Percentiles rank a stretch among this genome's conserved stretches.
These are phyloP conservation scores for Tolmerus cingulatus DNA, from an alignment of 2,888 invertebrate species.

Conservation along the genomic window DNA sequence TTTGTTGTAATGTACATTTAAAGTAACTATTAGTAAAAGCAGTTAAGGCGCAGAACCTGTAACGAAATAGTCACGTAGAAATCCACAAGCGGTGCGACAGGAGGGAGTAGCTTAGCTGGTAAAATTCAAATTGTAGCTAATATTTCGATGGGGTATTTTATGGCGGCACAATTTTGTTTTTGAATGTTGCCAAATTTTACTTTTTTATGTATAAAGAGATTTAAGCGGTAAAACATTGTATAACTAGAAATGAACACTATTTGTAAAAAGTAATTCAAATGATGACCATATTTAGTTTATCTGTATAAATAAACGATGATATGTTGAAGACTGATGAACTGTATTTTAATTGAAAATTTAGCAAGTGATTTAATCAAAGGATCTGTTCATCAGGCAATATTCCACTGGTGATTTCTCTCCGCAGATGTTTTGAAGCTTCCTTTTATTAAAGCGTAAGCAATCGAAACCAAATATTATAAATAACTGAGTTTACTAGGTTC, in stretches of 20 bases:
- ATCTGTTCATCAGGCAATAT: no score
- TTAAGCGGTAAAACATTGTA: not conserved
- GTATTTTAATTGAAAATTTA: not conserved
- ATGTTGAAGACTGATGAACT: constrained; percentile 32
- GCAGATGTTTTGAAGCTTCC: no score
- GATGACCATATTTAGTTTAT: constrained; percentile 27
- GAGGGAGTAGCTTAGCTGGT: not conserved
- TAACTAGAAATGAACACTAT: not conserved
- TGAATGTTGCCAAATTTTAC: constrained; percentile 38
- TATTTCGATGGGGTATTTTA: not conserved
- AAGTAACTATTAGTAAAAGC: not conserved
- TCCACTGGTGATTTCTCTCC: no score
- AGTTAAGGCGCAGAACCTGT: not conserved
- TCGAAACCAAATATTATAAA: no score
- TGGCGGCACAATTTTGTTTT: constrained; percentile 9
- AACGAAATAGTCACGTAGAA: not conserved
- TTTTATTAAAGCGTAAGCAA: no score
- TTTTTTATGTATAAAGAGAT: not conserved
- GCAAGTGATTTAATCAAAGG: no score
- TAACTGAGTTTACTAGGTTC: no score
- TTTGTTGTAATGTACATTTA: not conserved
- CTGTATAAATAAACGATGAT: constrained; percentile 23
- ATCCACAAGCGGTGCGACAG: not conserved
- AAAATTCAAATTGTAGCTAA: constrained; percentile 4
- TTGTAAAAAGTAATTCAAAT: constrained; percentile 32